These are phyloP conservation scores for Terrapene triunguis DNA, from an alignment of 2,113 vertebrate genomes.

Conservation along the genomic window DNA sequence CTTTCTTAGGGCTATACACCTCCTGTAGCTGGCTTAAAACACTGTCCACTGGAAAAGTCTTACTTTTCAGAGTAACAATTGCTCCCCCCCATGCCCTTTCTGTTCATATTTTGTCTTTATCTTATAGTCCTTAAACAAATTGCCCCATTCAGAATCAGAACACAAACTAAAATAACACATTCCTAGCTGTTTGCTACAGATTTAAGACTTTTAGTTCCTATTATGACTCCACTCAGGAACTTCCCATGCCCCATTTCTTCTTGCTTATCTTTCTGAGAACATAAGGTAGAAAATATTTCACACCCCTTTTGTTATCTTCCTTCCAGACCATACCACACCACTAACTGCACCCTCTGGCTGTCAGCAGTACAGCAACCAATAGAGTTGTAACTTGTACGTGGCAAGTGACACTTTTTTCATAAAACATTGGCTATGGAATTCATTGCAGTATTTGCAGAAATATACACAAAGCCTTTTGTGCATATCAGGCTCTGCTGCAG, in stretches of 20 bases:
- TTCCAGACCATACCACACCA: constrained; percentile 21
- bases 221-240: constrained; percentile 37
- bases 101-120: constrained; percentile 43
- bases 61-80: constrained; percentile 17
- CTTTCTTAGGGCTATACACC: not conserved
- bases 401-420: constrained; percentile 22
- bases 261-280: constrained; percentile 45
- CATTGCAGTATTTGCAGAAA: not conserved
- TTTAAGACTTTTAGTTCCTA: constrained; percentile 45
- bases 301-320: constrained; percentile 21
- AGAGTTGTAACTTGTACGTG: constrained; percentile 30
- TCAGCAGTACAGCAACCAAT: not conserved
- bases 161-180: constrained; percentile 44
- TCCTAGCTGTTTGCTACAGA: constrained; percentile 36
- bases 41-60: not conserved
- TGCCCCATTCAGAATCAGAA: constrained; percentile 49
- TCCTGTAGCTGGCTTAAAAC: not conserved
- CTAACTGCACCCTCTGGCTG: not conserved
- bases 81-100: not conserved
- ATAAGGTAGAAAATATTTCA: constrained; percentile 54
- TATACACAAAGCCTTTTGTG: not conserved
- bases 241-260: not conserved
- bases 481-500: not conserved
- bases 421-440: constrained; percentile 23
- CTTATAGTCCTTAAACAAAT: constrained; percentile 46